Conservation (phyloP, 2,113 vertebrate species). For the Dermatemys mawii region DNA sequence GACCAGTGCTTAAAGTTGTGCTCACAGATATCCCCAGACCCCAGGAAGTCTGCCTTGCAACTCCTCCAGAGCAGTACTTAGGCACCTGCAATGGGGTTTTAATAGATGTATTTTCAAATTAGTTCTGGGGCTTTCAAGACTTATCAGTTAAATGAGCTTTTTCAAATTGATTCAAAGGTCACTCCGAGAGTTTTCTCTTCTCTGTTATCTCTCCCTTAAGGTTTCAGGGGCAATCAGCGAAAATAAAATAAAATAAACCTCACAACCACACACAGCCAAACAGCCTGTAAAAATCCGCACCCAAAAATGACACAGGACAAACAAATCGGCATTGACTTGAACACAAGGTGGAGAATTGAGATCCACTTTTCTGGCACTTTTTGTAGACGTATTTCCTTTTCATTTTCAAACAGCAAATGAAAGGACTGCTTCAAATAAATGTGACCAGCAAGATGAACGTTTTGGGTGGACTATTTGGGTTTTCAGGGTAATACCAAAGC, state of each 20-base stretch:
- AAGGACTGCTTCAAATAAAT: neutral
- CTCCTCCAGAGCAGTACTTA: constrained; percentile 30
- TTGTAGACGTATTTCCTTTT: neutral
- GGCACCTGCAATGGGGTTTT: constrained; percentile 76
- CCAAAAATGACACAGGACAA: rapidly evolving
- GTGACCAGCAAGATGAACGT: rapidly evolving
- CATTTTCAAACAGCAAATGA: neutral
- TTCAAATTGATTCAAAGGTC: constrained; percentile 78
- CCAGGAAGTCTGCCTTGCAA: constrained; percentile 45
- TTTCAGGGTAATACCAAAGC: neutral
- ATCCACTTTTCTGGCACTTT: neutral
- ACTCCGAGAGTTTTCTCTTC: constrained; percentile 57
- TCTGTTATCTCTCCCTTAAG: constrained; percentile 68
- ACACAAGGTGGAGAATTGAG: too few relatives aligned
- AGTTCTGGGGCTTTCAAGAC: constrained; percentile 79
- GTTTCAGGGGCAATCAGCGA: constrained; percentile 49
- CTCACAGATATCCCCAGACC: constrained; percentile 16
- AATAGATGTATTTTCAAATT: constrained; percentile 79
- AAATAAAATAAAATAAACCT: constrained; percentile 14
- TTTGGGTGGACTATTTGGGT: neutral
- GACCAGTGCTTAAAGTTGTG: constrained; percentile 47
- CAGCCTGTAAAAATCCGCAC: too few relatives aligned
- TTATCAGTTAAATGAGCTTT: constrained; percentile 79
- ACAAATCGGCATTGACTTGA: rapidly evolving
- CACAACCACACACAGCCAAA: neutral